phyloP scores from a whole-genome alignment of 2,888 invertebrate genomes.

The Hyppa rectilinea region DNA sequence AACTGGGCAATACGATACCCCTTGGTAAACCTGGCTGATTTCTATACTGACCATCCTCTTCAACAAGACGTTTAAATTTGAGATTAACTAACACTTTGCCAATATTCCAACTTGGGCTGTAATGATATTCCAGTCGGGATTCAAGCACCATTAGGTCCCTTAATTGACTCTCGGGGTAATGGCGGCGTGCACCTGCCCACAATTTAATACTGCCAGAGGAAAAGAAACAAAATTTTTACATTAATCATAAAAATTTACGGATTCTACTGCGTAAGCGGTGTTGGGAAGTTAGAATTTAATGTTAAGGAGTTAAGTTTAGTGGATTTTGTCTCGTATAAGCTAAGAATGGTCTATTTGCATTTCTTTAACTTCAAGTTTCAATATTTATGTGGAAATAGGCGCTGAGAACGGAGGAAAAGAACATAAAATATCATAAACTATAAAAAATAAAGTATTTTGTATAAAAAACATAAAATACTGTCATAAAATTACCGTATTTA shows the following conservation, averaged over 20 bases:
- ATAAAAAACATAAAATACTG: too few species aligned
- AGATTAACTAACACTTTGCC: constrained; percentile 59
- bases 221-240: constrained; percentile 51
- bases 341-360: not conserved
- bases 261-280: constrained; percentile 23
- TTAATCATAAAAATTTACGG: constrained; percentile 54
- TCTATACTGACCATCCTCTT: constrained; percentile 1
- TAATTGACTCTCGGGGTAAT: constrained; percentile 71
- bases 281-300: not conserved
- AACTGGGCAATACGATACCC: too few species aligned
- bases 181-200: constrained; percentile 67
- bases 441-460: too few species aligned
- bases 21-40: too few species aligned
- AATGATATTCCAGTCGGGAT: constrained; percentile 67
- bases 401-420: too few species aligned
- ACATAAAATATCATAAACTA: too few species aligned
- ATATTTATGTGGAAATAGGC: not conserved
- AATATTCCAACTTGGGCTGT: constrained; percentile 59
- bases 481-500: too few species aligned
- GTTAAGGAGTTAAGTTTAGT: constrained; percentile 3
- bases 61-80: constrained; percentile 44
- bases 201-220: constrained; percentile 56
- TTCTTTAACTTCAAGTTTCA: not conserved
- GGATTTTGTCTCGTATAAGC: not conserved
- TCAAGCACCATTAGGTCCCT: constrained; percentile 62